These are phyloP conservation scores for Barnardius zonarius DNA, from an alignment of 2,113 vertebrate genomes.

Conservation along the genomic window DNA sequence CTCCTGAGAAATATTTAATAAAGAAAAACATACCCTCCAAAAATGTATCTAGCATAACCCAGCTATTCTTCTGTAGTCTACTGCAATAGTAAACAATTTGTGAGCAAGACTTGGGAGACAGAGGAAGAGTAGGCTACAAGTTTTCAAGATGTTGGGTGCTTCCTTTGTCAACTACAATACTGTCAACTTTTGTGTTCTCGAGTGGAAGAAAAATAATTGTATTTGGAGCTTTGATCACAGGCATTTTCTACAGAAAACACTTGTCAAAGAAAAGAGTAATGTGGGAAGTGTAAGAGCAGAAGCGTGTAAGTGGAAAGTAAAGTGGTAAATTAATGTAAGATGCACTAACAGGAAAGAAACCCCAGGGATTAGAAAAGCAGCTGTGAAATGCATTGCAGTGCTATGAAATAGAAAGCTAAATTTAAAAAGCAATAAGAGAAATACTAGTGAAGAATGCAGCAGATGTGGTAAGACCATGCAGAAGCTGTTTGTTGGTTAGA, in stretches of 20 bases:
- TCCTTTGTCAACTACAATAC: background rate
- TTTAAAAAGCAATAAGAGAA: background rate
- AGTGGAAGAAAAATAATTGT: background rate
- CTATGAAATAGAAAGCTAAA: background rate
- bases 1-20: background rate
- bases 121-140: background rate
- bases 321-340: background rate
- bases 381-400: background rate
- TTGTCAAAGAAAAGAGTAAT: background rate
- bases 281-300: background rate
- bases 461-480: background rate
- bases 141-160: background rate
- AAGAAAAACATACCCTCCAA: background rate
- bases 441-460: background rate
- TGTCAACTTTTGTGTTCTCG: background rate
- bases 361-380: background rate
- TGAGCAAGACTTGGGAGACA: background rate
- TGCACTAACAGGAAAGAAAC: background rate
- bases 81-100: background rate
- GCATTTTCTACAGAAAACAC: background rate
- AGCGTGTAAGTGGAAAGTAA: background rate
- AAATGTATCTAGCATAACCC: background rate
- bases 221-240: background rate
- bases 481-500: background rate
- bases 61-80: background rate